These are phyloP conservation scores for Sanderia malayensis DNA, from an alignment of 30 jellyfish, hydroid and myxozoan genomes.

Conservation along the genomic window DNA sequence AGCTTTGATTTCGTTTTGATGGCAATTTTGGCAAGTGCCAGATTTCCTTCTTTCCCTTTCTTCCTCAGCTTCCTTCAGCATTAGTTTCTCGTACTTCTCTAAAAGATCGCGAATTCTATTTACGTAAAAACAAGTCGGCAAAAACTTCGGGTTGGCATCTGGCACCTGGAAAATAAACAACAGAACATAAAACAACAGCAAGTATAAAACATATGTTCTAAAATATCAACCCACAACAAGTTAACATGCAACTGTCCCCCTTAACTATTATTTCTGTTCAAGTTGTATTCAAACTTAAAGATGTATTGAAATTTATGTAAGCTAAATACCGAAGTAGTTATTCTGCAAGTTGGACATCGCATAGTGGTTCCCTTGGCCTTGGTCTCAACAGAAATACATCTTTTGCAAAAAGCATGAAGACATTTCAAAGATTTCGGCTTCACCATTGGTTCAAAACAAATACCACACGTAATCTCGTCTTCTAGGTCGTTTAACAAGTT, in stretches of 20 bases:
- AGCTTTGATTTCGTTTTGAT: too few species aligned
- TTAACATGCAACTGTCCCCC: too few species aligned
- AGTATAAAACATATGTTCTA: too few species aligned
- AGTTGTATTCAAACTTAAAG: too few species aligned
- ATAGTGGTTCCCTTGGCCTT: neutral
- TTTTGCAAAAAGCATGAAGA: neutral
- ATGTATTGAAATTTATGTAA: neutral
- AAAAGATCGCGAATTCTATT: conserved; percentile 1
- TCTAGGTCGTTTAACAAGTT: neutral
- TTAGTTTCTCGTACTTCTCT: neutral
- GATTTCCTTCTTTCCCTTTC: neutral
- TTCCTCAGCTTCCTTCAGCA: neutral
- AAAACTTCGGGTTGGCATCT: neutral
- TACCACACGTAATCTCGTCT: neutral
- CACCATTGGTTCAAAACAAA: neutral
- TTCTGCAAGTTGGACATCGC: neutral
- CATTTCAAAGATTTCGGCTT: neutral
- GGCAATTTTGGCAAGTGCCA: neutral
- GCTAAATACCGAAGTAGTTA: neutral
- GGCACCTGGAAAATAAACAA: neutral
- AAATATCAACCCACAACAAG: too few species aligned
- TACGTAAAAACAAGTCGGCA: neutral
- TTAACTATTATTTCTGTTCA: too few species aligned
- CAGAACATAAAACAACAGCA: too few species aligned
- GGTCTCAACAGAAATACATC: neutral